A percentile compares a stretch with the other conserved stretches of the same genome.
Evolutionary conservation across 35 echinoderm and acorn worm genomes (phyloP).

Genomic region (Heliocidaris tuberculata): DNA sequence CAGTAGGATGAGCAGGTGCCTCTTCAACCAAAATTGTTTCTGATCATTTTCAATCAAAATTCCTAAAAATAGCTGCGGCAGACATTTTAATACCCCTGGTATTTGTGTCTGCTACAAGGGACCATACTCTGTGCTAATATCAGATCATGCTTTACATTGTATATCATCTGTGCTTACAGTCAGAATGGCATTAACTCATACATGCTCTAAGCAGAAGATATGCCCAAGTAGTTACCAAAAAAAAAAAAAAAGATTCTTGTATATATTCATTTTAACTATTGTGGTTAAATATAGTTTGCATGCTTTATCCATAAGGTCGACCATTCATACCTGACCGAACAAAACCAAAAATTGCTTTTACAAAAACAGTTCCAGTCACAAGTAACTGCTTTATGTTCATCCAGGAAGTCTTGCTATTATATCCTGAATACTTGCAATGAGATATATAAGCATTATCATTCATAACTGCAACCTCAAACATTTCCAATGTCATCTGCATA

Average conservation of each 20-base stretch:
- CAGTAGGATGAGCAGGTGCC: conserved; percentile 6
- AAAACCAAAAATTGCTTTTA: too few species aligned
- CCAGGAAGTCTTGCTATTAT: too few species aligned
- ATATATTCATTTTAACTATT: background rate
- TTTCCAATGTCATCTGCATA: too few species aligned
- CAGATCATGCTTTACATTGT: background rate
- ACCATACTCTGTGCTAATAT: background rate
- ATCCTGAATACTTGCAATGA: too few species aligned
- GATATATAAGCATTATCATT: too few species aligned
- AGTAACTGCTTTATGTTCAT: too few species aligned
- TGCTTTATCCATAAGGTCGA: too few species aligned
- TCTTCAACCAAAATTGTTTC: background rate
- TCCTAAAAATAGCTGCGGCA: background rate
- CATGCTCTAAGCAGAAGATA: background rate
- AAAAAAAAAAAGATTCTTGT: background rate
- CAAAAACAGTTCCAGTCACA: too few species aligned
- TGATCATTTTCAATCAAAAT: conserved; percentile 19
- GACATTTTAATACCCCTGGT: conserved; percentile 9
- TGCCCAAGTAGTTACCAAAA: background rate
- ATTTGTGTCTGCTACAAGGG: background rate
- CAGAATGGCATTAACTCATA: too few species aligned
- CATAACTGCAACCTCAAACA: too few species aligned
- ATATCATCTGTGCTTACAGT: background rate
- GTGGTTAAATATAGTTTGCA: too few species aligned
- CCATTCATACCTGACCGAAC: too few species aligned